These are phyloP conservation scores for Podocnemis expansa DNA, from an alignment of 2,113 vertebrate genomes.

Conservation along the genomic window DNA sequence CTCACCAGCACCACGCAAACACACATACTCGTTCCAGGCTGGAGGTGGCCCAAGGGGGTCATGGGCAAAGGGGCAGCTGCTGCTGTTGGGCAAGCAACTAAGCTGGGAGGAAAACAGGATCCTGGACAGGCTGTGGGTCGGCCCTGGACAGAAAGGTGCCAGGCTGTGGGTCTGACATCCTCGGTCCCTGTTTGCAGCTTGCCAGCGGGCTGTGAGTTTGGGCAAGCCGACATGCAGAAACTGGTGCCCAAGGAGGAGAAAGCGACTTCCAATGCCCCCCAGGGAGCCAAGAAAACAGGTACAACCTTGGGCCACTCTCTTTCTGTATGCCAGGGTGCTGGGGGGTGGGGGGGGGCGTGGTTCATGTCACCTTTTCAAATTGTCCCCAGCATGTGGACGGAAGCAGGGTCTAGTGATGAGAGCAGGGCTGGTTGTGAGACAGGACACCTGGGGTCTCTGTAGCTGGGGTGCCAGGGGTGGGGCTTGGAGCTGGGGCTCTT, in stretches of 20 bases:
- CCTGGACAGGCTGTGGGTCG: no score
- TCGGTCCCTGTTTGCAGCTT: conserved; percentile 74
- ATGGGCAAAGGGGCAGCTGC: background rate
- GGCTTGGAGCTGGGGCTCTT: no score
- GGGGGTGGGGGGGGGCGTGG: fast-evolving
- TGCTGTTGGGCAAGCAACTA: no score
- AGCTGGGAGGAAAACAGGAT: no score
- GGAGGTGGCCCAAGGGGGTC: no score
- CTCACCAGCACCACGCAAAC: no score
- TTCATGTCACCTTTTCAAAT: background rate
- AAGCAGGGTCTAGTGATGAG: no score
- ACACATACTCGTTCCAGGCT: no score
- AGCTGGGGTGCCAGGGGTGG: no score
- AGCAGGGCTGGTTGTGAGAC: background rate
- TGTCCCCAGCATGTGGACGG: no score
- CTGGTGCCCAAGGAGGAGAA: conserved; percentile 94
- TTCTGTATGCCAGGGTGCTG: no score
- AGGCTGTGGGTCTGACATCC: background rate
- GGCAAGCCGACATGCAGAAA: conserved; percentile 96
- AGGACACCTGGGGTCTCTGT: background rate
- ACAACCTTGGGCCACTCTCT: conserved; percentile 49
- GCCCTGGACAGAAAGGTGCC: background rate
- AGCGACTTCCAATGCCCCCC: conserved; percentile 65
- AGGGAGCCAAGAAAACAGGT: conserved; percentile 87
- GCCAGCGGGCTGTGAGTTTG: conserved; percentile 93